Percentiles rank a stretch among this genome's conserved stretches.
phyloP scores from a whole-genome alignment of 2,888 invertebrate species.

The Spisula subtruncata region DNA sequence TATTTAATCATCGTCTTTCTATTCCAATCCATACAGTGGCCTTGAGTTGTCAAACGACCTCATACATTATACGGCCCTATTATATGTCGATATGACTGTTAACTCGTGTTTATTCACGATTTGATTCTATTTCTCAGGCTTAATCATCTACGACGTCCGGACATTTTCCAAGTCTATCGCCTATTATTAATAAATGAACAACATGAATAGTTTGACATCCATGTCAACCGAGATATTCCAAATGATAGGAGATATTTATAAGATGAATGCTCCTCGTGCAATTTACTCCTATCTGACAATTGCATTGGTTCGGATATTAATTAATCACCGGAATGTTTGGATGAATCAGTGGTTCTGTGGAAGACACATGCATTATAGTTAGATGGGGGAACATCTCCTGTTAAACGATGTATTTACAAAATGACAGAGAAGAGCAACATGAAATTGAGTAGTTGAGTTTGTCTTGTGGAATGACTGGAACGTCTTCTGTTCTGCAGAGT shows the following conservation, averaged over 20 bases:
- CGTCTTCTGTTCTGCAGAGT: not conserved
- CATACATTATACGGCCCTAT: not conserved
- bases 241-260: not conserved
- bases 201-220: not conserved
- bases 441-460: not conserved
- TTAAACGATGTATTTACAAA: not conserved
- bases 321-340: not conserved
- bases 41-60: no score
- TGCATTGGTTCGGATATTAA: not conserved
- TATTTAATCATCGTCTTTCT: not conserved
- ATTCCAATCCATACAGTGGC: no score
- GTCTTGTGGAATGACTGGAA: not conserved
- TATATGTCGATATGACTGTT: not conserved
- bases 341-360: not conserved
- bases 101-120: not conserved
- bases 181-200: not conserved
- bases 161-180: not conserved
- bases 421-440: not conserved
- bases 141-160: not conserved
- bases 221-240: not conserved
- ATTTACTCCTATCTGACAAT: not conserved
- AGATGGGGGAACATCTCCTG: not conserved
- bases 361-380: not conserved
- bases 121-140: not conserved
- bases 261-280: not conserved